phyloP scores from a whole-genome alignment of 2,113 vertebrate genomes.

The Alligator mississippiensis region DNA sequence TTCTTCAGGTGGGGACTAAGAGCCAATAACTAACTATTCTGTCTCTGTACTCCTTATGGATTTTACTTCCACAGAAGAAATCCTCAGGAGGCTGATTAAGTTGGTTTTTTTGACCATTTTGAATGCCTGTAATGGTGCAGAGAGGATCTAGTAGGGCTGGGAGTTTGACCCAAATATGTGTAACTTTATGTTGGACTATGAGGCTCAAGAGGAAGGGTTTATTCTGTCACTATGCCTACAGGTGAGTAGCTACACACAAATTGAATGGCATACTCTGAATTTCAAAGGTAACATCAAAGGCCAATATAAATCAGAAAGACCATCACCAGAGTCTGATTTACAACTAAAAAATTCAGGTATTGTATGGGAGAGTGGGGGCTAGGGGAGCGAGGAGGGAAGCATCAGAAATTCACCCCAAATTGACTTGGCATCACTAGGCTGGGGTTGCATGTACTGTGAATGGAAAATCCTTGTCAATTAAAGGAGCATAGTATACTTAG shows the following conservation, averaged over 20 bases:
- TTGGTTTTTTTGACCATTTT: background rate
- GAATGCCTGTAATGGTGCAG: background rate
- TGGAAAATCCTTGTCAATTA: constrained; percentile 65
- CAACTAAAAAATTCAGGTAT: constrained; percentile 27
- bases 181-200: background rate
- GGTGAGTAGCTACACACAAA: background rate
- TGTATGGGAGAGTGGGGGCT: background rate
- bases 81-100: background rate
- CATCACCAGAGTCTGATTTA: background rate
- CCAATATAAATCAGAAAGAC: background rate
- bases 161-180: background rate
- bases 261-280: background rate
- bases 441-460: constrained; percentile 34
- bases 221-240: background rate
- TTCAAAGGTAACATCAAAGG: constrained; percentile 3
- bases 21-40: background rate
- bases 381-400: background rate
- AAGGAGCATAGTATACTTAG: constrained; percentile 3
- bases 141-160: background rate
- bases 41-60: rapidly evolving
- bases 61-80: background rate
- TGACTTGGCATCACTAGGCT: constrained; percentile 11
- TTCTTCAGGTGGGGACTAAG: background rate
- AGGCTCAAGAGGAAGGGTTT: background rate
- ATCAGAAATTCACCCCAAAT: constrained; percentile 34